A percentile compares a stretch with the other conserved stretches of the same genome.
Conservation (phyloP, 2,113 vertebrate species). For the Phylloscopus whistleri region DNA sequence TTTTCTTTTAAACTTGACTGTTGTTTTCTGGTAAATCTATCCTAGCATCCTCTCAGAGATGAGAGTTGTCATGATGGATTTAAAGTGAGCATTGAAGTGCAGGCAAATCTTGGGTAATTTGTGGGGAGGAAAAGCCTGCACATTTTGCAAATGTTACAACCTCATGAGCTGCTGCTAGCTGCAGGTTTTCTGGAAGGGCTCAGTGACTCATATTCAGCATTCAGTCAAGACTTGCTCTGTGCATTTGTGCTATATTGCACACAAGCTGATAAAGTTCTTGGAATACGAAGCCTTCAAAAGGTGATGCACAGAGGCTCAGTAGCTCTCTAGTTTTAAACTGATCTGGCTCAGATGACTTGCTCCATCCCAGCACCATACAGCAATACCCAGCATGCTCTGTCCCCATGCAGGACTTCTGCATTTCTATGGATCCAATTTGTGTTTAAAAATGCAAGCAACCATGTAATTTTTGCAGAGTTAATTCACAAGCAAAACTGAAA, state of each 20-base stretch:
- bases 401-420: neutral
- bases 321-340: neutral
- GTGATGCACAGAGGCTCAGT: neutral
- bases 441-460: neutral
- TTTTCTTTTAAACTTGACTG: neutral
- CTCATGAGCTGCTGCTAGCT: neutral
- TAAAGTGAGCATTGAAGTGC: neutral
- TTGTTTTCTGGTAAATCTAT: neutral
- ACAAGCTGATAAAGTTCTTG: slow-evolving; percentile 1
- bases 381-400: neutral
- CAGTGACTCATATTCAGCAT: neutral
- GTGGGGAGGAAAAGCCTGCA: neutral
- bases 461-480: neutral
- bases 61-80: neutral
- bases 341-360: neutral
- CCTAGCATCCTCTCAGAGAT: neutral
- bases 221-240: neutral
- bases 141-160: neutral
- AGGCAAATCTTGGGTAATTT: neutral
- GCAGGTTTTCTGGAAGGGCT: neutral
- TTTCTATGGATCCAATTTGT: neutral
- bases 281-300: neutral
- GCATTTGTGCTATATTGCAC: neutral
- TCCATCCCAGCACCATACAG: neutral
- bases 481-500: neutral